Conservation (phyloP, 2,888 invertebrate species). For the Oscheius sp. region DNA sequence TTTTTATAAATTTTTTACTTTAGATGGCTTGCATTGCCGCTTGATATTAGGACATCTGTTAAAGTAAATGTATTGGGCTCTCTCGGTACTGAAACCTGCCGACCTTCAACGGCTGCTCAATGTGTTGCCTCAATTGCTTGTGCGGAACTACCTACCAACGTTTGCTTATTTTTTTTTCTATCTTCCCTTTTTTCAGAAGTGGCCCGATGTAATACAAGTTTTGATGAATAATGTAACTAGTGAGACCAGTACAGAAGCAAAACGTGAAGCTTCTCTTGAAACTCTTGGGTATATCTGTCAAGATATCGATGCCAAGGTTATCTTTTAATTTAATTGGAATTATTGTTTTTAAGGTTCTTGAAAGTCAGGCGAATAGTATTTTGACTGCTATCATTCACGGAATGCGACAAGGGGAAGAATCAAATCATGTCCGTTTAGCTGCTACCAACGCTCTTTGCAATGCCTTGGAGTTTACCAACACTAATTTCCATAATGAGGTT, state of each 20-base stretch:
- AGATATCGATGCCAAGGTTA: slow-evolving; percentile 79
- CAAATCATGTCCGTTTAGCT: slow-evolving; percentile 87
- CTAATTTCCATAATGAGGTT: slow-evolving; percentile 93
- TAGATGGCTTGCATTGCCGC: slow-evolving; percentile 89
- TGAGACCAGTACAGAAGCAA: slow-evolving; percentile 83
- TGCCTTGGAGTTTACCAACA: slow-evolving; percentile 96
- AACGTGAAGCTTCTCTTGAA: slow-evolving; percentile 95
- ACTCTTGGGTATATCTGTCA: slow-evolving; percentile 98
- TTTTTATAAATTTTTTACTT: slow-evolving; percentile 25
- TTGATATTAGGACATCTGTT: slow-evolving; percentile 85
- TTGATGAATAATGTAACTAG: slow-evolving; percentile 88
- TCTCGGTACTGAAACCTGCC: slow-evolving; percentile 89
- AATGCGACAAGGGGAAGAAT: slow-evolving; percentile 90
- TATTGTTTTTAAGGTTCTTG: slow-evolving; percentile 76
- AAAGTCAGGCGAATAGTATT: slow-evolving; percentile 91
- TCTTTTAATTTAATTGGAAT: background rate
- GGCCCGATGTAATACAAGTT: slow-evolving; percentile 87
- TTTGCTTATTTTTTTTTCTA: background rate
- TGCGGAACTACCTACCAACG: slow-evolving; percentile 83
- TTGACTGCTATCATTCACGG: slow-evolving; percentile 98
- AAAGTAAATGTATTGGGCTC: slow-evolving; percentile 94
- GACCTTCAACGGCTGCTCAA: slow-evolving; percentile 97
- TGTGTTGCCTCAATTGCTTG: slow-evolving; percentile 98
- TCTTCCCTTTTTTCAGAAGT: slow-evolving; percentile 77
- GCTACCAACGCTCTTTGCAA: slow-evolving; percentile 95